Evolutionary conservation across 2,797 vertebrate genomes (phyloP).

Genomic region (Ceryle rudis): DNA sequence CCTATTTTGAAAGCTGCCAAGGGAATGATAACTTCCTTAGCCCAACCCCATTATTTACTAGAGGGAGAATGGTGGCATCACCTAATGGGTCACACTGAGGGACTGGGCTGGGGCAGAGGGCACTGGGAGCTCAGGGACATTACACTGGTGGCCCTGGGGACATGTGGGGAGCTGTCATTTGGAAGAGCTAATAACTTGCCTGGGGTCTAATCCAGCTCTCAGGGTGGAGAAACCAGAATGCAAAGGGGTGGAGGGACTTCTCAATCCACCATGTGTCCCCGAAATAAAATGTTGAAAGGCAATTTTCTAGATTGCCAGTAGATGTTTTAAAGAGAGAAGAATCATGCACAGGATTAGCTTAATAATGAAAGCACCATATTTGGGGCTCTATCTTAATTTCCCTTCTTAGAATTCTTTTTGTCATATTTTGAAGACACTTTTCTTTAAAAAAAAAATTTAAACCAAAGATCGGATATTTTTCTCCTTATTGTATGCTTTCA

Average conservation of each 20-base stretch:
- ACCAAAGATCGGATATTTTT: not conserved
- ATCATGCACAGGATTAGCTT: rapidly evolving
- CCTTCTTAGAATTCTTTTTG: not conserved
- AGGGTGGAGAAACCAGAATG: not conserved
- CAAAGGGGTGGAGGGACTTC: not conserved
- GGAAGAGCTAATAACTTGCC: not conserved
- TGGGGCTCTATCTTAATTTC: not conserved
- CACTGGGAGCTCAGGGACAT: not conserved
- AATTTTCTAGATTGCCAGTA: not conserved
- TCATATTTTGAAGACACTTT: not conserved
- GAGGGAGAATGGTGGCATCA: not conserved
- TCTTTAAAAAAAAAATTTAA: not conserved
- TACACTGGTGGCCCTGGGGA: not conserved
- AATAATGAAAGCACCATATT: not conserved
- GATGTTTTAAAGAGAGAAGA: not conserved
- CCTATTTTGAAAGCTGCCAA: not conserved
- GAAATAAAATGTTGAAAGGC: not conserved
- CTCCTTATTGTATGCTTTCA: not conserved
- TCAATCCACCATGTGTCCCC: not conserved
- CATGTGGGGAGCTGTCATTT: rapidly evolving
- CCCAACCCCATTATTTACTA: not conserved
- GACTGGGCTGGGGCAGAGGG: not conserved
- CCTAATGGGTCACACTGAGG: rapidly evolving
- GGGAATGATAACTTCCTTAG: not conserved
- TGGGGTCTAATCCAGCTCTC: not conserved